These are phyloP conservation scores for Cylindroiulus punctatus DNA, from an alignment of 2,888 invertebrate species.

Conservation along the genomic window DNA sequence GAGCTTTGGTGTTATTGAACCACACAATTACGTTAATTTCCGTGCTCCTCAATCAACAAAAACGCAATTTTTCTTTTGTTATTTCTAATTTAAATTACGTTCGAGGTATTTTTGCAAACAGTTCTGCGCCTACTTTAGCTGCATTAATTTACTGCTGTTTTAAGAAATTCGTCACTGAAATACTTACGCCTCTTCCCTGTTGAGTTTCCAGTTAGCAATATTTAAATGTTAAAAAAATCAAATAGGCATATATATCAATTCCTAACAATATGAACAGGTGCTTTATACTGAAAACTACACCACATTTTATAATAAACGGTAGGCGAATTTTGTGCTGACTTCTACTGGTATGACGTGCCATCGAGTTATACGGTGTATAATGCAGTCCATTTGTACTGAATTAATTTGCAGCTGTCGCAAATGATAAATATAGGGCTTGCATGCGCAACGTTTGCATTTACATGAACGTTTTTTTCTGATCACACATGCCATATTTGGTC, in stretches of 20 bases:
- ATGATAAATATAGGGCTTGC: not conserved
- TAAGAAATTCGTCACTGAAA: not conserved
- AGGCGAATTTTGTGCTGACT: too few relatives aligned
- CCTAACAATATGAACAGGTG: not conserved
- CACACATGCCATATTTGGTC: not conserved
- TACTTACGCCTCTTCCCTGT: conserved; percentile 39
- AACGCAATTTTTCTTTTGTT: too few relatives aligned
- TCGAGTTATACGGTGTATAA: not conserved
- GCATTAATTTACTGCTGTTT: not conserved
- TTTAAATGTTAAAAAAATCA: not conserved
- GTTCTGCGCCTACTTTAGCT: not conserved
- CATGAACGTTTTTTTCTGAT: not conserved
- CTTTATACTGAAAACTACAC: too few relatives aligned
- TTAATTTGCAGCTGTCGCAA: conserved; percentile 2
- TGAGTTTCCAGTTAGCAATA: not conserved
- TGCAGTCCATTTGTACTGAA: not conserved
- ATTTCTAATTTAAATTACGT: too few relatives aligned
- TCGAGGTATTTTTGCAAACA: too few relatives aligned
- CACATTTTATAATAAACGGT: too few relatives aligned
- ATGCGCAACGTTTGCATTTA: conserved; percentile 15
- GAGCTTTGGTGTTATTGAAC: too few relatives aligned
- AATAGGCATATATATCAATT: not conserved
- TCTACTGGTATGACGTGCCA: too few relatives aligned
- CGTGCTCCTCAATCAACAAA: too few relatives aligned
- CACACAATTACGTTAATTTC: too few relatives aligned